Base-by-base conservation (phyloP, 1,140 invertebrate species). In the Drosophila athabasca region DNA sequence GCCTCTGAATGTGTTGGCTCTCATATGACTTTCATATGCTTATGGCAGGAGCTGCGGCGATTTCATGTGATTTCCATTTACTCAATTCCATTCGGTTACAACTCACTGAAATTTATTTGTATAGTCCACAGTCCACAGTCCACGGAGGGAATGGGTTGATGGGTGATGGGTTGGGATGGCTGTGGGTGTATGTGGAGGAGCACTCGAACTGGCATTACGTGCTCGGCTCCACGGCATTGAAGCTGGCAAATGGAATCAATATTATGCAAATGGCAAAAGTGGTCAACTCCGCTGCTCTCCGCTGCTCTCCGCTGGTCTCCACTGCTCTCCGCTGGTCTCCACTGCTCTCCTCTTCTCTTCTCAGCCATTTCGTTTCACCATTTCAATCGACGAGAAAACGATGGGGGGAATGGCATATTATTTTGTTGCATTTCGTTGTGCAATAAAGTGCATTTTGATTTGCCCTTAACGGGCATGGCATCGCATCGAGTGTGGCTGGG, bases 371-470 rank as follows among this genome's bases (percentile, higher is more conserved):
- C 70, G 48, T 68, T 70, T 60, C 60, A 57, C 61, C 62, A 76
- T 67, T 78, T 83, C 73, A 70, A 79, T 79, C 65, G 70, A 60
- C 48, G 66, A 64, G 65, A 77, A 71, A 81, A 78, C 68, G 65
- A 76, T 52, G 62, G 57, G 51, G 62, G 57, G 51, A 68, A 68
- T 51, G 72, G 57, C 57, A 46, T 75, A 85, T 83, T 74, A 62
- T 77, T 71, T 80, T 60, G 77, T 64, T 80, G 55, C 67, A 71
- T 62, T 80, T 46, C 68, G 54, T 70, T 75, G 66, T 57, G 61
- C 80, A 70, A 75, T 76, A 67, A 57, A 83, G 54, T 79, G 73
- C 65, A 81, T 87, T 85, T 76, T 81, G 81, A 87, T 85, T 85
- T 66, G 62, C 76, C 71, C 72, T 71, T 80, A 85, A 83, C 74